A percentile compares a stretch with the other conserved stretches of the same genome.
phyloP scores from a whole-genome alignment of 2,888 invertebrate genomes.

The Stenurella melanura region DNA sequence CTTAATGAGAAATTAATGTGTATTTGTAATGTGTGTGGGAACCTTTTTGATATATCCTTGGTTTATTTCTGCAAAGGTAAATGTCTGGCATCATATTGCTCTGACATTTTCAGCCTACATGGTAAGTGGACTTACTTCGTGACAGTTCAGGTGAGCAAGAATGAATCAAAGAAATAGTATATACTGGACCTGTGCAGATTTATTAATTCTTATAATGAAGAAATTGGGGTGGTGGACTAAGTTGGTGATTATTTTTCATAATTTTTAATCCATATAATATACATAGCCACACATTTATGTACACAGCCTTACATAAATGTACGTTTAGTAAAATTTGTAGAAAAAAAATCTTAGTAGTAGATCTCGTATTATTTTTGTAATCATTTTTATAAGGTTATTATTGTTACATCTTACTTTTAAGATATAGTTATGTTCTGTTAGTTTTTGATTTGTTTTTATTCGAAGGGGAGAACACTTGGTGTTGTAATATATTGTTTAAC shows the following conservation, averaged over 20 bases:
- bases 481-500: background rate
- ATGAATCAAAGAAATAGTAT: no score
- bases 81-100: no score
- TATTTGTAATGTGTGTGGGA: no score
- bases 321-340: constrained; percentile 10
- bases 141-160: no score
- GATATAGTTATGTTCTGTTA: background rate
- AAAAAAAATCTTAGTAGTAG: background rate
- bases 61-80: no score
- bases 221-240: background rate
- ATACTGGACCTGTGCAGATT: no score
- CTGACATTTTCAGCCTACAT: no score
- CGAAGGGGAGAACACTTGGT: background rate
- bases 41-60: no score
- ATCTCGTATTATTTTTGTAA: constrained; percentile 18
- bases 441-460: background rate
- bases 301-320: constrained; percentile 51
- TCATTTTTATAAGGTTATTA: background rate
- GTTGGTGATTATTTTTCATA: background rate
- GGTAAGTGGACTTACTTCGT: no score
- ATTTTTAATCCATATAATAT: background rate
- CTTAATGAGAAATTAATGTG: no score
- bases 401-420: background rate
- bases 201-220: background rate
- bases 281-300: constrained; percentile 44